Base-by-base conservation (phyloP, 2,888 invertebrate genomes). In the Apotomis betuletana region DNA sequence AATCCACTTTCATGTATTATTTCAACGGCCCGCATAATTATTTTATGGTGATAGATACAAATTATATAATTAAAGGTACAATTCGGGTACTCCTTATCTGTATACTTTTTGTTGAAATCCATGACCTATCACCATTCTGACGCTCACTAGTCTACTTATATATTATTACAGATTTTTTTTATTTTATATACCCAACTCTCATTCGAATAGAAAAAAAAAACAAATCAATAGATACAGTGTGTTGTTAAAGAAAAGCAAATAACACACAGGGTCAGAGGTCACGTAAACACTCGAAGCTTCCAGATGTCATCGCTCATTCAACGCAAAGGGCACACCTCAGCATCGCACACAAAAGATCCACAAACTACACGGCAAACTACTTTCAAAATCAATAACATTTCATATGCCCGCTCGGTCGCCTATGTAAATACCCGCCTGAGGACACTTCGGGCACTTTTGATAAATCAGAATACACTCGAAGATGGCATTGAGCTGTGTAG, bases 381-480 rank as follows among this genome's bases (percentile, higher is more conserved):
- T 79, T 79, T 81, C 76, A 74, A 81, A 83, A 84, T 81, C 81
- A 83, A 85, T 84, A 82, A 79, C 79, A 79, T 84, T 84, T 81
- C 81, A 84, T 81, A 80, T 79, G 74, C 73, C 73, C 73, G 77
- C 79, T 80, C 77, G 79, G 79, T 78, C 77, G 76, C 76, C 79
- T 81, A 77, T 81, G 80, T 80, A 86, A 86, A 83, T n/a, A n/a
- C 81, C 79, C 80, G 77, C 79, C 78, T 76, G 78, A 77, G 77
- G 77, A 77, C 78, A 77, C 75, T 73, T 76, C 70, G 77, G 76
- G 72, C 80, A 77, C 79, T 81, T 82, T 80, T 84, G 83, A 86
- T 85, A 84, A 83, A 86, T 87, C 85, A 82, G 83, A 83, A 84
- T 83, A 82, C 83, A 82, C 77, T 82, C 81, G 79, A 79, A 82